Conservation (phyloP, 2,113 vertebrate genomes). For the Clarias magur region DNA sequence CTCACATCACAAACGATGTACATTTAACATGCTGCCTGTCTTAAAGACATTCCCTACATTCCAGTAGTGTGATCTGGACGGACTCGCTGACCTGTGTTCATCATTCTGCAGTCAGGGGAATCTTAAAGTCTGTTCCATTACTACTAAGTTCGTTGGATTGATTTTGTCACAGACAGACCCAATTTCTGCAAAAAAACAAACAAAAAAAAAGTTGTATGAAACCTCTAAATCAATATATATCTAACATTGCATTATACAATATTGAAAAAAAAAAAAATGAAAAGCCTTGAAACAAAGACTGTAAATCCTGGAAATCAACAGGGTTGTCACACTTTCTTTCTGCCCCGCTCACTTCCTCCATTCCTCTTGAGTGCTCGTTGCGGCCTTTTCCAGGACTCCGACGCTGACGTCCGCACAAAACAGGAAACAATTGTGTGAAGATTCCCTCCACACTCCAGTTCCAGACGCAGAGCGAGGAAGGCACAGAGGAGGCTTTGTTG, state of each 20-base stretch:
- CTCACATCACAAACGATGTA: neutral
- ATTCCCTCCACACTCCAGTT: neutral
- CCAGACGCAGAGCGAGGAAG: constrained; percentile 6
- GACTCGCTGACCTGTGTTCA: neutral
- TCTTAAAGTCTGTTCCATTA: neutral
- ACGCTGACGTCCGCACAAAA: constrained; percentile 7
- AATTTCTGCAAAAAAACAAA: neutral
- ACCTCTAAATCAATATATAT: neutral
- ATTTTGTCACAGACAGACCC: no score
- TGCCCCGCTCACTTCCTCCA: neutral
- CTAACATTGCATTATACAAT: neutral
- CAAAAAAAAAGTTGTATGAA: neutral
- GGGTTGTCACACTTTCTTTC: neutral
- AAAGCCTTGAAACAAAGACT: neutral
- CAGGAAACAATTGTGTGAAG: constrained; percentile 23
- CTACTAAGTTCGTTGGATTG: neutral
- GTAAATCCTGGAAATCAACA: neutral
- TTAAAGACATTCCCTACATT: neutral
- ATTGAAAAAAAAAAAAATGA: constrained; percentile 18
- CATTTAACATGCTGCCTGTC: neutral
- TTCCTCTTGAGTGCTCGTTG: neutral
- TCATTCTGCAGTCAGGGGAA: neutral
- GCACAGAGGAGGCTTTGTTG: constrained; percentile 44
- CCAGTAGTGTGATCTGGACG: neutral
- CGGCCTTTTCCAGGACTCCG: constrained; percentile 8